Percentiles rank a stretch among this genome's conserved stretches.
Evolutionary conservation across 2,888 invertebrate genomes (phyloP).

Genomic region (Nemurella pictetii): DNA sequence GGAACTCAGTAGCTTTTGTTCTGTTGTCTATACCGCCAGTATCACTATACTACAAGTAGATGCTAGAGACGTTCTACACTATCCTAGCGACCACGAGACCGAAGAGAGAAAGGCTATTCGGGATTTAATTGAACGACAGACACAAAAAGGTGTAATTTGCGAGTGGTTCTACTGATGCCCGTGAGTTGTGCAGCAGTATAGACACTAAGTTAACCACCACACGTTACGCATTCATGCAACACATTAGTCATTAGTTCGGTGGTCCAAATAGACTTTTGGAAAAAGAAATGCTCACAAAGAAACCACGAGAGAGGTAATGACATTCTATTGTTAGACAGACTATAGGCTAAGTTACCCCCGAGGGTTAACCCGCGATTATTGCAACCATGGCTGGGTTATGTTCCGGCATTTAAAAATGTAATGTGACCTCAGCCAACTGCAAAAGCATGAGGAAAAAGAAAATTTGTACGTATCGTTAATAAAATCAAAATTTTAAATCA

Average conservation of each 20-base stretch:
- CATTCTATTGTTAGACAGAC: background rate
- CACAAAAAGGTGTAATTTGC: slow-evolving; percentile 16
- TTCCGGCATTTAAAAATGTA: no score
- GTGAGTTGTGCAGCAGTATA: background rate
- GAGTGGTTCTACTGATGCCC: background rate
- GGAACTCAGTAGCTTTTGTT: no score
- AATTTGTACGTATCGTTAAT: no score
- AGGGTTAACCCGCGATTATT: background rate
- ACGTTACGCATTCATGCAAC: slow-evolving; percentile 11
- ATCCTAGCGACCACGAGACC: background rate
- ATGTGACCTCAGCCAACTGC: no score
- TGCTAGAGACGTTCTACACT: background rate
- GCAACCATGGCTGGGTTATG: background rate
- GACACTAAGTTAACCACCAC: background rate
- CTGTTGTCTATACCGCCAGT: no score
- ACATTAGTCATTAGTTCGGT: background rate
- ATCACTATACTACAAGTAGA: background rate
- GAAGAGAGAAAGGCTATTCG: background rate
- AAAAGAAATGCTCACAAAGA: background rate
- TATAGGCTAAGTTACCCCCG: background rate
- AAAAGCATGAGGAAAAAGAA: no score
- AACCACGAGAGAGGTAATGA: background rate
- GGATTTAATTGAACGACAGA: slow-evolving; percentile 18
- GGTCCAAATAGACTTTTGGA: background rate
- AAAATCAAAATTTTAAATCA: no score